These are phyloP conservation scores for Polypterus senegalus DNA, from an alignment of 2,113 vertebrate species.

Conservation along the genomic window DNA sequence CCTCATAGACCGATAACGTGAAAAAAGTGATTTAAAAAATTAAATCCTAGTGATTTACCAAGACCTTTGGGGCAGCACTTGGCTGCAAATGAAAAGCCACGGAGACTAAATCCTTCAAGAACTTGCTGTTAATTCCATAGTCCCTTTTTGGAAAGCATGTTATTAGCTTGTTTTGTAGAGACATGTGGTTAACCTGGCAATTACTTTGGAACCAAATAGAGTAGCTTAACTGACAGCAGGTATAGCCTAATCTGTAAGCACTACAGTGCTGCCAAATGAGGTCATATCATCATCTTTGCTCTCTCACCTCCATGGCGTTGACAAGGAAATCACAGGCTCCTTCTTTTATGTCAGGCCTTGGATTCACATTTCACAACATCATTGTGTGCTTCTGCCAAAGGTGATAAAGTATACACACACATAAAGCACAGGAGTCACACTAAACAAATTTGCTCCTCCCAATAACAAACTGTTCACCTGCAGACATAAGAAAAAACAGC, in stretches of 20 bases:
- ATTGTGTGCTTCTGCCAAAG: too few relatives aligned
- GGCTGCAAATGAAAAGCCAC: conserved; percentile 1
- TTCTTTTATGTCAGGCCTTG: conserved; percentile 11
- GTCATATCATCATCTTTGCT: conserved; percentile 14
- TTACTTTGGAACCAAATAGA: conserved; percentile 17
- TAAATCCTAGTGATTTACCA: conserved; percentile 1
- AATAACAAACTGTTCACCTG: too few relatives aligned
- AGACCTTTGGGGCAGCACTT: neutral
- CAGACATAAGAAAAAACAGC: too few relatives aligned
- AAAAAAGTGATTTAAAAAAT: neutral
- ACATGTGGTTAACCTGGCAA: conserved; percentile 21
- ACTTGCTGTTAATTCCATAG: conserved; percentile 20
- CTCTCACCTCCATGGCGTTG: conserved; percentile 27
- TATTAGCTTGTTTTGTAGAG: conserved; percentile 20
- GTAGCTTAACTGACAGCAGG: conserved; percentile 28
- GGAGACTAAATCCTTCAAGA: conserved; percentile 25
- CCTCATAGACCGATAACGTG: neutral
- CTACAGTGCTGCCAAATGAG: conserved; percentile 22
- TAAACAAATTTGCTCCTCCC: too few relatives aligned
- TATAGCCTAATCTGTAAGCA: conserved; percentile 26
- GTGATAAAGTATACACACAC: too few relatives aligned
- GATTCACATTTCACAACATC: too few relatives aligned
- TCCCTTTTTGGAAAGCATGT: conserved; percentile 27
- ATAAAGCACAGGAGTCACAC: too few relatives aligned
- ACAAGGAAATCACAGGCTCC: conserved; percentile 31